Conservation (phyloP, 1,140 invertebrate species). For the Hetaerina americana region DNA sequence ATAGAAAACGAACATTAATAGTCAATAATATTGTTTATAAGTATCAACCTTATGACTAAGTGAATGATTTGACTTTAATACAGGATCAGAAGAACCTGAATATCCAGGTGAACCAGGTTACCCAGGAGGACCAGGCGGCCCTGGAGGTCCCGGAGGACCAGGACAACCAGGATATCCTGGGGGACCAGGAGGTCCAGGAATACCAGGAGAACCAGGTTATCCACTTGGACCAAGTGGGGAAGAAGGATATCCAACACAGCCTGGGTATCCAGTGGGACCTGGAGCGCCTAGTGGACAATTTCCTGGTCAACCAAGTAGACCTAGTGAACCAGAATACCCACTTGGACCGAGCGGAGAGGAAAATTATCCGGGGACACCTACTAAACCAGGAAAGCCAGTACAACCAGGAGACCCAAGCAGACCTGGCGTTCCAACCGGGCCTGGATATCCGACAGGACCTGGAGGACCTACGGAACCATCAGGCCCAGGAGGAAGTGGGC, state of each 20-base stretch:
- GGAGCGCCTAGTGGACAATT: conserved; percentile 2
- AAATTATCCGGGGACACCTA: background rate
- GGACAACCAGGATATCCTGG: background rate
- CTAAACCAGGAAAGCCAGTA: conserved; percentile 2
- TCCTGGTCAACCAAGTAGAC: background rate
- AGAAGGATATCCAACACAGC: background rate
- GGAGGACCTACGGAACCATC: conserved; percentile 12
- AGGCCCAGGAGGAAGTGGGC: background rate
- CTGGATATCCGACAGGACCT: conserved; percentile 3
- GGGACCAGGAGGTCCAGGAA: background rate
- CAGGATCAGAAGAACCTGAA: conserved; percentile 1
- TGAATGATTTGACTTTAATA: no score
- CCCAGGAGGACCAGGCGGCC: background rate
- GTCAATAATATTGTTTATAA: no score
- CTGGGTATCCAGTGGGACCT: conserved; percentile 2
- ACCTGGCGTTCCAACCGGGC: background rate
- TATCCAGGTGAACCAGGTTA: conserved; percentile 3
- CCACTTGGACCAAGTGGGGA: conserved; percentile 7
- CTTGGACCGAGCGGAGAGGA: background rate
- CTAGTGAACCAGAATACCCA: conserved; percentile 1
- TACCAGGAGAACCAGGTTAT: conserved; percentile 11
- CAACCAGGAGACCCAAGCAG: background rate
- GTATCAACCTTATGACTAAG: no score
- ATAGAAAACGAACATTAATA: no score
- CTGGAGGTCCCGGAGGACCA: background rate